Conservation (phyloP, 2,797 vertebrate genomes). For the Eremophila alpestris region DNA sequence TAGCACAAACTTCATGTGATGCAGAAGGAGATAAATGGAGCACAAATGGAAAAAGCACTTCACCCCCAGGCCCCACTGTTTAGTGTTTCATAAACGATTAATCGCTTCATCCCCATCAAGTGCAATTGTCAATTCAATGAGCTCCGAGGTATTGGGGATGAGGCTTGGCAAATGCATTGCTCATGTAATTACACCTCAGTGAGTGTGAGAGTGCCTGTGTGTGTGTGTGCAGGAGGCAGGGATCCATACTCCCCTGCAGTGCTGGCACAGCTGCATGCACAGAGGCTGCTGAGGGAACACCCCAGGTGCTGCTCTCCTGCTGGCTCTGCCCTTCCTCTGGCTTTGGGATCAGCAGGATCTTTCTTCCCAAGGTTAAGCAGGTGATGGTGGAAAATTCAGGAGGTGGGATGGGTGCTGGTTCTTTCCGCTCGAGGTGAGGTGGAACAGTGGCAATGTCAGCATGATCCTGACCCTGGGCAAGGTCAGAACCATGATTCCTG, state of each 20-base stretch:
- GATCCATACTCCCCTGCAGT: fast-evolving
- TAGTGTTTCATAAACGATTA: conserved; percentile 66
- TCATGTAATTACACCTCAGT: conserved; percentile 44
- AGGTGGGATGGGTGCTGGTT: not conserved
- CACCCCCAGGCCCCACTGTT: conserved; percentile 54
- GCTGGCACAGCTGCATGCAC: not conserved
- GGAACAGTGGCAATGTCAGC: not conserved
- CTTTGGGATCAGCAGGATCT: fast-evolving
- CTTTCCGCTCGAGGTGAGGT: not conserved
- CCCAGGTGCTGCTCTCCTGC: not conserved
- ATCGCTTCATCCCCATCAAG: conserved; percentile 62
- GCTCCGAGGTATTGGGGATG: conserved; percentile 40
- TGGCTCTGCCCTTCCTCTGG: not conserved
- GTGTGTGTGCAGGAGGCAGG: not conserved
- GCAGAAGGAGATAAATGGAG: conserved; percentile 58
- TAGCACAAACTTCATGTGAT: conserved; percentile 18
- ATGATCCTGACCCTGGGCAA: not conserved
- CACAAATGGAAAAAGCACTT: conserved; percentile 53
- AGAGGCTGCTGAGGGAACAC: not conserved
- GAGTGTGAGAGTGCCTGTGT: not conserved
- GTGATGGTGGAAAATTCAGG: not conserved
- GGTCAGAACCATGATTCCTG: not conserved
- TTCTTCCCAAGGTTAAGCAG: not conserved
- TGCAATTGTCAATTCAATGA: conserved; percentile 60
- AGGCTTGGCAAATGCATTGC: conserved; percentile 7